Evolutionary conservation across 2,888 invertebrate genomes (phyloP).

Genomic region (Romanomermis culicivorax): DNA sequence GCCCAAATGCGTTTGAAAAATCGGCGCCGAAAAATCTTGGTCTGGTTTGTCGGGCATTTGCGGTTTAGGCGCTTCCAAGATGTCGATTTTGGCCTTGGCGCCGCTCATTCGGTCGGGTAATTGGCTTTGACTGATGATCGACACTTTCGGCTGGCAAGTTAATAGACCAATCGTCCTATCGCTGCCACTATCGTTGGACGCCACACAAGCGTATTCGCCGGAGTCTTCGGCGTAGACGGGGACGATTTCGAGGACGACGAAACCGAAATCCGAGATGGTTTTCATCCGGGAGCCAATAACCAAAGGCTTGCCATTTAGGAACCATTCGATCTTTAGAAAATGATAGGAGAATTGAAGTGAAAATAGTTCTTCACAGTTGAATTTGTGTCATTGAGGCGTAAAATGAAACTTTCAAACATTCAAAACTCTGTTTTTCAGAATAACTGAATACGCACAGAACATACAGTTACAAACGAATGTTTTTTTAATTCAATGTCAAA

Average conservation of each 20-base stretch:
- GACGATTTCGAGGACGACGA: constrained; percentile 81
- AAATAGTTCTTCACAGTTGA: too few species aligned
- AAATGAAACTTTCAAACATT: too few species aligned
- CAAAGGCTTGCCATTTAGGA: constrained; percentile 69
- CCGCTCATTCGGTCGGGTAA: constrained; percentile 74
- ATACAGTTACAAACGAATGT: too few species aligned
- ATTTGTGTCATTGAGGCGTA: too few species aligned
- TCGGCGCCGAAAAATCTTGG: constrained; percentile 51
- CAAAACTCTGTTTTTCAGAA: too few species aligned
- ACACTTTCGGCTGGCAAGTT: constrained; percentile 56
- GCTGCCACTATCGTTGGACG: constrained; percentile 32
- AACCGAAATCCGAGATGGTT: constrained; percentile 90
- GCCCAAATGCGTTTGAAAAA: constrained; percentile 63
- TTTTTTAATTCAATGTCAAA: too few species aligned
- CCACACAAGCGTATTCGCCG: constrained; percentile 21
- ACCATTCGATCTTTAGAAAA: constrained; percentile 43
- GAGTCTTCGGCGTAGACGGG: constrained; percentile 76
- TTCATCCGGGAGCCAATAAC: constrained; percentile 77
- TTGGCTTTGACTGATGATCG: constrained; percentile 69
- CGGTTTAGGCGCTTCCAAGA: constrained; percentile 47
- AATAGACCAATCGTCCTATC: constrained; percentile 71
- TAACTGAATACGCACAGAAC: too few species aligned
- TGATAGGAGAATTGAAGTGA: too few species aligned
- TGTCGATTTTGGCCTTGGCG: constrained; percentile 51
- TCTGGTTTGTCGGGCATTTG: constrained; percentile 32